Evolutionary conservation across 1,140 invertebrate species (phyloP), one percentile per base, ranked within the genome.

Genomic region (Heliothis virescens): DNA sequence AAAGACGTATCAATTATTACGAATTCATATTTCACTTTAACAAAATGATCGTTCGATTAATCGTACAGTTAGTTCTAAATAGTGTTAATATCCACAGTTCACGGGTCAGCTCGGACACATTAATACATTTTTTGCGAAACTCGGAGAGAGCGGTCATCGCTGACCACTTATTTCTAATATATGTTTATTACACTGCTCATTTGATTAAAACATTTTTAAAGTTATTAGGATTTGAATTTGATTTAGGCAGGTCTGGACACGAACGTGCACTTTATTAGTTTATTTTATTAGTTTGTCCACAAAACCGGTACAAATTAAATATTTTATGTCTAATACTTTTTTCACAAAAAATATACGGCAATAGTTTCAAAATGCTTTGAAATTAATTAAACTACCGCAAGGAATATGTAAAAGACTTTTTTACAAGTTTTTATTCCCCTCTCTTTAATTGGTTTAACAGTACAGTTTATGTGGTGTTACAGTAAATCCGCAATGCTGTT

Each of bases 101-200:
- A 18, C 18, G 26, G 60, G 60, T 76, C 60, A 65, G 41, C 10
- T 67, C 16, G 15, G n/a, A 16, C 12, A 76, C 53, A 63, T 63
- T 76, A 50, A 63, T 52, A 52, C 26, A 18, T 16, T 63, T 52
- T 60, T 63, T 65, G 60, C 74, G 74, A 76, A 76, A 76, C 59
- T n/a, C 34, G 60, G 48, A 76, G 59, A 76, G 59, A 62, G 74
- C 21, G 12, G 16, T 53, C 47, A 76, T 76, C 59, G 53, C 63
- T 76, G 53, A 73, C 69, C 18, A 18, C 26, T 74, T 12, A 47
- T 18, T 60, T 41, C 12, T 4, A 16, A 13, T 55, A 67, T 41
- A 16, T 9, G 41, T 67, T 67, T 67, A 67, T n/a, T 63, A 63
- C 10, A 2, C 34, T 15, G 15, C 10, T 29, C n/a, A 16, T 63